A percentile compares a stretch with the other conserved stretches of the same genome.
Conservation (phyloP, 1,140 invertebrate genomes). For the Drosophila nannoptera region DNA sequence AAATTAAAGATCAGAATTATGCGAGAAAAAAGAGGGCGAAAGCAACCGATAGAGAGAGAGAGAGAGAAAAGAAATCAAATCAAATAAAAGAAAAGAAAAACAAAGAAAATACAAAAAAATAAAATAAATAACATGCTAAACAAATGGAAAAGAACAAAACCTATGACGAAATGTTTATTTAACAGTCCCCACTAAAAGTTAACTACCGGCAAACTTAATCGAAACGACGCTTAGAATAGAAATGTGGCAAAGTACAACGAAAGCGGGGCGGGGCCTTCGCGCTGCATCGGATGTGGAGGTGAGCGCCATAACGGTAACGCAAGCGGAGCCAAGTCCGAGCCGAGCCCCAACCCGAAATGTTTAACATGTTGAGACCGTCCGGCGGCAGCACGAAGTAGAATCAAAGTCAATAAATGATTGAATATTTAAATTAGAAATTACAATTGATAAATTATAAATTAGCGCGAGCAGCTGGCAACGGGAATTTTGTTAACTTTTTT, state of each 20-base stretch:
- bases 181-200: constrained; percentile 41
- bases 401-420: constrained; percentile 31
- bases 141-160: not conserved
- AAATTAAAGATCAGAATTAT: constrained; percentile 37
- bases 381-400: constrained; percentile 11
- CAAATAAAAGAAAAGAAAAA: constrained; percentile 19
- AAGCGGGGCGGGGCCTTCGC: constrained; percentile 16
- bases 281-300: too few species aligned
- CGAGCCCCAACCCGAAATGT: constrained; percentile 1
- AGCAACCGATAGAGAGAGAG: too few species aligned
- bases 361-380: constrained; percentile 39
- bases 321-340: not conserved
- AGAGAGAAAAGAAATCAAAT: too few species aligned
- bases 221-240: constrained; percentile 30
- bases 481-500: constrained; percentile 10
- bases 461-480: not conserved
- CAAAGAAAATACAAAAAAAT: constrained; percentile 43
- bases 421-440: constrained; percentile 1
- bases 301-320: not conserved
- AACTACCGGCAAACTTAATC: constrained; percentile 35
- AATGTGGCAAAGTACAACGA: constrained; percentile 60
- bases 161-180: constrained; percentile 4
- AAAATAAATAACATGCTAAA: constrained; percentile 42
- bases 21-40: constrained; percentile 9
- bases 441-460: not conserved